A percentile compares a stretch with the other conserved stretches of the same genome.
phyloP scores from a whole-genome alignment of 2,888 invertebrate species.

The Salticus scenicus region DNA sequence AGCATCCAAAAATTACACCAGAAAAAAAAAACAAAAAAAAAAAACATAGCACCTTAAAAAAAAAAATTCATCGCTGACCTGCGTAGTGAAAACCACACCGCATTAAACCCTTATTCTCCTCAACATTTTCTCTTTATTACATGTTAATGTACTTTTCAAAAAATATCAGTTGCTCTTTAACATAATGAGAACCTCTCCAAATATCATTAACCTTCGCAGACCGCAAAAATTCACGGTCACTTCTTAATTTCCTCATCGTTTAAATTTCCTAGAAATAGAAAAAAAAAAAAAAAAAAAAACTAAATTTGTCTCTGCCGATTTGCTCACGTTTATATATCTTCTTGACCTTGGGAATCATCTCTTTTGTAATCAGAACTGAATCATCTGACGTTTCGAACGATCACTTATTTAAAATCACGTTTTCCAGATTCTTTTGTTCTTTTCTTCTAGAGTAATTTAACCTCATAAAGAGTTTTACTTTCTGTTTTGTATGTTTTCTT shows the following conservation, averaged over 20 bases:
- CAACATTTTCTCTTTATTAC: too few relatives aligned
- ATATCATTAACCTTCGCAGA: constrained; percentile 1
- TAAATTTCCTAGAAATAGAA: background rate
- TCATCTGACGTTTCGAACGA: background rate
- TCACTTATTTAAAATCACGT: background rate
- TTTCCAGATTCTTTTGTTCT: background rate
- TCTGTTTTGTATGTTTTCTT: too few relatives aligned
- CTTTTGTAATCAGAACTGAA: background rate
- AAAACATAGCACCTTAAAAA: too few relatives aligned
- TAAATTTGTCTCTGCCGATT: background rate
- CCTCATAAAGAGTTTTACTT: too few relatives aligned
- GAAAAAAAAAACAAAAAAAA: too few relatives aligned
- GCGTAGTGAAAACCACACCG: too few relatives aligned
- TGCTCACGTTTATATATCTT: background rate
- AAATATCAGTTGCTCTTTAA: too few relatives aligned
- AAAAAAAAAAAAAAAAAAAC: background rate
- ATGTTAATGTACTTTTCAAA: too few relatives aligned
- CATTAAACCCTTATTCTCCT: too few relatives aligned
- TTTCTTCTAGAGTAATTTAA: too few relatives aligned
- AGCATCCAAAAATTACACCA: too few relatives aligned
- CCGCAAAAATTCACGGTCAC: constrained; percentile 11
- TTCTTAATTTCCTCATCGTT: constrained; percentile 8
- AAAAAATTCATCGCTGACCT: too few relatives aligned
- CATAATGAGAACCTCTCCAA: background rate
- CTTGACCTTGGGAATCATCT: background rate